Evolutionary conservation across 2,888 invertebrate genomes (phyloP), one percentile per base, ranked within the genome.

Genomic region (Seira ritae): DNA sequence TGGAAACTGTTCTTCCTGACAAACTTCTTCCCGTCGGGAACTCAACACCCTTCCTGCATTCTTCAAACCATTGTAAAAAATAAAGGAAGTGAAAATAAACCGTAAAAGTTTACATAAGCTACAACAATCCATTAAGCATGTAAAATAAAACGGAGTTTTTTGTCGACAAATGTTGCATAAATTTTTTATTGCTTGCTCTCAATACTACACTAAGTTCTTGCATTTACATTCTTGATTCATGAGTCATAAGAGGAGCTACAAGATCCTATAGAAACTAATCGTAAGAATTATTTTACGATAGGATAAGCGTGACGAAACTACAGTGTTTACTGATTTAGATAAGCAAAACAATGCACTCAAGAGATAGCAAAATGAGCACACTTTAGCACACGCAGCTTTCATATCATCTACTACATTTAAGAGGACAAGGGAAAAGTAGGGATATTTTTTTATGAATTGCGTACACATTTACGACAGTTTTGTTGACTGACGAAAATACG

Each of bases 71-170:
- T 65, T 24, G 31, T 60, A 75, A 75, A 74, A 66, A n/a, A 75
- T n/a, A 79, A 78, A 65, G 50, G 66, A 79, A 66, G 71, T 65
- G 65, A 66, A 72, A 79, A 72, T 79, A 79, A 79, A 72, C 71
- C 50, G 79, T 71, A 46, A 79, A 71, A 71, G 19, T 23, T 37
- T 66, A 20, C 50, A 22, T n/a, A n/a, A n/a, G n/a, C n/a, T n/a
- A n/a, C n/a, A n/a, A n/a, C n/a, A n/a, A n/a, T n/a, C n/a, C n/a
- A n/a, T n/a, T n/a, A n/a, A n/a, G n/a, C n/a, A n/a, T n/a, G n/a
- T n/a, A n/a, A n/a, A n/a, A n/a, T n/a, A n/a, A n/a, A n/a, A n/a
- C n/a, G n/a, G n/a, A 42, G 12, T 12, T 42, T 42, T 42, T 12
- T 42, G 6, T 42, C 12, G 12, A 42, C 42, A 42, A 42, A 42